Evolutionary conservation across 92 coral and sea anemone genomes (phyloP).

Genomic region (Ricordea florida): DNA sequence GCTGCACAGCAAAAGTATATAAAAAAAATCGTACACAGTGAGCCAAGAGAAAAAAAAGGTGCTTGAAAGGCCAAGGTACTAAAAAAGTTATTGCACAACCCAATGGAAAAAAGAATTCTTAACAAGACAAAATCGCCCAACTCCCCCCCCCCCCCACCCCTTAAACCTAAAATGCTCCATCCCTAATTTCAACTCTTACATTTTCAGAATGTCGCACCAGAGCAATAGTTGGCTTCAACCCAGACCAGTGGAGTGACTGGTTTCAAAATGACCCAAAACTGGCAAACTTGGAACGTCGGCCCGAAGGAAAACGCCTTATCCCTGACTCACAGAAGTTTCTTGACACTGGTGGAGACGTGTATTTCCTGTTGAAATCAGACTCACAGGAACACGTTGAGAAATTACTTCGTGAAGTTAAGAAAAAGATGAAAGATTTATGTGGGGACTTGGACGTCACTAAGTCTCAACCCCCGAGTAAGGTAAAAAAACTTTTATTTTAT

Average conservation of each 20-base stretch:
- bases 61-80: too few relatives aligned
- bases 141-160: too few relatives aligned
- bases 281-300: slow-evolving; percentile 48
- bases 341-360: slow-evolving; percentile 82
- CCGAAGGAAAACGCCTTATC: slow-evolving; percentile 20
- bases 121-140: too few relatives aligned
- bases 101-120: too few relatives aligned
- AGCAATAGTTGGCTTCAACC: slow-evolving; percentile 73
- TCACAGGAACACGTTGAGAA: slow-evolving; percentile 28
- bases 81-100: too few relatives aligned
- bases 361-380: slow-evolving; percentile 70
- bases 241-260: slow-evolving; percentile 77
- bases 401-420: slow-evolving; percentile 27
- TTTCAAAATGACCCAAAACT: slow-evolving; percentile 56
- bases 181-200: neutral
- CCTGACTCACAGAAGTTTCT: slow-evolving; percentile 69
- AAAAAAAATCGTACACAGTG: too few relatives aligned
- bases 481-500: neutral
- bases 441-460: slow-evolving; percentile 29
- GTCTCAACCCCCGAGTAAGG: slow-evolving; percentile 43
- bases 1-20: too few relatives aligned
- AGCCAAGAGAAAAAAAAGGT: too few relatives aligned
- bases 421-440: slow-evolving; percentile 22
- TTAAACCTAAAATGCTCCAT: neutral
- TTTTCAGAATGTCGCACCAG: slow-evolving; percentile 59